Base-by-base conservation (phyloP, 2,113 vertebrate genomes). In the Cynocephalus volans region DNA sequence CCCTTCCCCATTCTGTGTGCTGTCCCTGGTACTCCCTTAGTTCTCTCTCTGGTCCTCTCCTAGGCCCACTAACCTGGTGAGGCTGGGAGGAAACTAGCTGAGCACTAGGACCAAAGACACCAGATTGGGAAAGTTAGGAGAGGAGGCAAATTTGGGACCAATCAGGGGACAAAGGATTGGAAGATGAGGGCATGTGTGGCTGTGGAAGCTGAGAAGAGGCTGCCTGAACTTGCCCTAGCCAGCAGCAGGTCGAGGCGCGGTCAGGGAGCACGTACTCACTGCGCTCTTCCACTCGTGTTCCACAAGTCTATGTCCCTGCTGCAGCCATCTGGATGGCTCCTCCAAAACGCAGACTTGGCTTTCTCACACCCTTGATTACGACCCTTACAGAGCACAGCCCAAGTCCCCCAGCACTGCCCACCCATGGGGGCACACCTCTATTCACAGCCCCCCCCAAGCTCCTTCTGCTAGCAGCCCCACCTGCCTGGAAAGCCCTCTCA, bases 351-450 rank as follows among this genome's bases (percentile, higher is more conserved):
- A 24, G 21, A 19, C 56, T 41, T 62, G 24, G 7, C 36, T 31
- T 64, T 50, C 15, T 48, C 23, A 36, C 4, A 52, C 21, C n/a
- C 33, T 17, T 41, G 41, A 24, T 11, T n/a, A 15, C 13, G 50
- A 73, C 21, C 21, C n/a, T 89, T 41, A 50, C 5, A 50, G 67
- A 92, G 24, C 15, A 36, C 4, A 50, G 21, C 50, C 56, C 5
- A 41, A 28, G 45, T 14, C 11, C 8, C 50, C 8, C 3, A 4
- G 12, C 3, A 0, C 45, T 2, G 1, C 52, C 50, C 67, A 50
- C 8, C 62, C 45, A 0, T 0, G 0, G 24, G 11, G 28, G 2
- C 36, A 1, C 36, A 14, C 41, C 4, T 45, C 0, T 5, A 2
- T 33, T 23, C 23, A 14, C 5, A 56, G 18, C 72, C 26, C 64